Base-by-base conservation (phyloP, 2,113 vertebrate species). In the Dasyornis broadbenti region DNA sequence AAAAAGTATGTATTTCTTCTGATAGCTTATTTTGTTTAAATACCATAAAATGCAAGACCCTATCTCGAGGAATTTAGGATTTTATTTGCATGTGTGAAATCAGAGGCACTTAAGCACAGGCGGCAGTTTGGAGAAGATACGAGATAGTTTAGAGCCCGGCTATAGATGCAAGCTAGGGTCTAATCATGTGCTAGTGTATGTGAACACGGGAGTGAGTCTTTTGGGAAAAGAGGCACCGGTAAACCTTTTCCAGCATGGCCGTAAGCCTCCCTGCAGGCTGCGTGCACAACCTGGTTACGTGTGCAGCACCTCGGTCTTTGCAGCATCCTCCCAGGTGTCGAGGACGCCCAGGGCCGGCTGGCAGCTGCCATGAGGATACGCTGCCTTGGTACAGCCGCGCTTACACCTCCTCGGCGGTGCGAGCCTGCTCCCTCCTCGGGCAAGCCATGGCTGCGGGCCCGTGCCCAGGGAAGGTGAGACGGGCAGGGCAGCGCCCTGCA, bases 201-300 rank as follows among this genome's bases (percentile, higher is more conserved):
- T 3, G 15, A 19, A 9, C 5, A 8, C 0, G 2, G 31, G 11
- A 16, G 13, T 1, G 13, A 15, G 30, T 0, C 37, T 5, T 45
- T 7, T 21, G 16, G 40, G 7, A 13, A 22, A 19, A 19, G 42
- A 47, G 35, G 44, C 44, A 11, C 11, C 0, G 50, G 7, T 4
- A 16, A 50, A 4, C 27, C 9, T 23, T 19, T 24, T 5, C 3
- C 0, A 21, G 47, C 7, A 4, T 0, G 14, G 26, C 35, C 53
- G 15, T 0, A 3, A n/a, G 35, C 17, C 28, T 27, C 11, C 22
- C 7, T 1, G 14, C 21, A 6, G 28, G 54, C 54, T 50, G 33
- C 13, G 16, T 0, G 26, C 45, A 19, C 45, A 0, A 1, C 20
- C 0, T 0, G 44, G 19, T 3, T 3, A 1, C 26, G 26, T 3